Evolutionary conservation across 2,888 invertebrate genomes (phyloP), one percentile per base, ranked within the genome.

Genomic region (Leuctra nigra): DNA sequence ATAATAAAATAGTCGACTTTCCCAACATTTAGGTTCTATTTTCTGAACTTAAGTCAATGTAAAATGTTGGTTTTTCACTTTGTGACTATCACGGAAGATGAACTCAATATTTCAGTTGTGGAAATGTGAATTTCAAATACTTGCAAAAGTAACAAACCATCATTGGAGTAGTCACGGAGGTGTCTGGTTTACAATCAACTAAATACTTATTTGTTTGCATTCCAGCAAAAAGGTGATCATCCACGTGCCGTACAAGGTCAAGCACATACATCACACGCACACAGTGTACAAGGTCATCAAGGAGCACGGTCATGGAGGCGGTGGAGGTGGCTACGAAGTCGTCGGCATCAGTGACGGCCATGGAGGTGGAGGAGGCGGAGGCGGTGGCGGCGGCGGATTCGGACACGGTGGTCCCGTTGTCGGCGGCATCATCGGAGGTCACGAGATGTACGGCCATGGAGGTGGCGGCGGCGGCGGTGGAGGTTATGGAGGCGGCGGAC

Each of bases 241-340:
- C 69, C 87, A 88, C 72, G 86, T 88, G 52, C 88, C 88, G 1
- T 77, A 84, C 69, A 84, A 84, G 70, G 79, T 88, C 62, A 86
- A 88, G 67, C 83, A 84, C 61, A 80, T 85, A 65, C 85, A 87
- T 65, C 87, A 87, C 66, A 87, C 86, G 54, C 87, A 87, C 68
- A 88, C 87, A 41, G 80, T 86, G 41, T 84, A 84, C 63, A 87
- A 87, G 66, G 84, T 86, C 68, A 74, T 87, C 23, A 84, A 83
- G 22, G 58, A 38, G 9, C 82, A 82, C 65, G 77, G 77, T 61
- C 76, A 77, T 35, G 79, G 77, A 2, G 78, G 72, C 41, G 73
- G 75, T 46, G 78, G 78, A 2, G 62, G 59, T 4, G 63, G 63
- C 14, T 63, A 60, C 22, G 61, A 64, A 54, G 63, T 64, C 9